Evolutionary conservation across 2,888 invertebrate genomes (phyloP), one percentile per base, ranked within the genome.

Genomic region (Hirtodrosophila trivittata): DNA sequence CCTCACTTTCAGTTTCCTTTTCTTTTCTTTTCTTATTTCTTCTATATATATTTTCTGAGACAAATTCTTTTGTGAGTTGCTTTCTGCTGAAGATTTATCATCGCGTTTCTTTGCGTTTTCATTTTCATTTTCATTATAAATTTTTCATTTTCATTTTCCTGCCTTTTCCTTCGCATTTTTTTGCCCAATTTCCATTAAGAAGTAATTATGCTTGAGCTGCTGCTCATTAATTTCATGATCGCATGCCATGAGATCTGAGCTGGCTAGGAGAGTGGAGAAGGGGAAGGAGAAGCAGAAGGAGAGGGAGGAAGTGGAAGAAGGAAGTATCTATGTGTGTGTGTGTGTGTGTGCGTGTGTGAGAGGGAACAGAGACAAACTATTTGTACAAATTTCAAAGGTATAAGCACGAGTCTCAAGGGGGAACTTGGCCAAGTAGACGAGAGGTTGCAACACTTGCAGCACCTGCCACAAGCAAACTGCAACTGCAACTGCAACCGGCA

Each of bases 171-270:
- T 39, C 7, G 43, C 50, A 21, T 38, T 28, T 18, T 14, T 66
- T 65, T 59, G 85, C 82, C 74, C 83, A 85, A 86, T 87, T 85
- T 87, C 81, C 84, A 86, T 87, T 75, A 75, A 86, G 87, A 86
- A 86, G 77, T 66, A 77, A 83, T 87, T 87, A 77, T 78, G 75
- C 3, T 5, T 2, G 18, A 3, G 18, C 72, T 81, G 85, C 74
- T 77, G 71, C 72, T 86, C 87, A 85, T 85, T 85, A 87, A 87
- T 73, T 76, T 78, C 58, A 62, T 70, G 86, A 81, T 86, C 88
- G 87, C 88, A 87, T 86, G 89, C 84, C 87, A 85, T 59, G 68
- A 21, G 18, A 21, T 21, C 49, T 69, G 80, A 66, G 75, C 60
- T 73, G 49, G 54, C 39, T 59, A 42, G 51, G 16, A 33, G 33